Evolutionary conservation across 2,888 invertebrate species (phyloP).

Genomic region (Cepaea hortensis): DNA sequence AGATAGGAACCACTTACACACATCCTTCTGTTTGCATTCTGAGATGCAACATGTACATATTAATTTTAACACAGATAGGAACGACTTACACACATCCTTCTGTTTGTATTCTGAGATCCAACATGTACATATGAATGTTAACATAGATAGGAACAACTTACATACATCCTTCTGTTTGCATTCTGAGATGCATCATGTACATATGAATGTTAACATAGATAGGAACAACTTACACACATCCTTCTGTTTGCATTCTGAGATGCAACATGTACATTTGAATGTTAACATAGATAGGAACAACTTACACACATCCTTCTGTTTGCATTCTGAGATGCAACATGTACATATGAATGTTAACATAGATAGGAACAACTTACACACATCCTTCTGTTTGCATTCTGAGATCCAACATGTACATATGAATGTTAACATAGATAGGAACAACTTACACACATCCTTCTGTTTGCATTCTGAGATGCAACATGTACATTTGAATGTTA

Average conservation of each 20-base stretch:
- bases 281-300: neutral
- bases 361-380: neutral
- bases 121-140: neutral
- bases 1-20: conserved; percentile 1
- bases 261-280: neutral
- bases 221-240: neutral
- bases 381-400: neutral
- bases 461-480: neutral
- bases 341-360: neutral
- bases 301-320: neutral
- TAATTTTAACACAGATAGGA: neutral
- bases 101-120: neutral
- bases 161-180: neutral
- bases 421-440: neutral
- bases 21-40: neutral
- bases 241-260: neutral
- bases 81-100: neutral
- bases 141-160: neutral
- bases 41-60: neutral
- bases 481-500: neutral
- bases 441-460: neutral
- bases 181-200: neutral
- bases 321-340: neutral
- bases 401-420: neutral
- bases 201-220: neutral